Conservation (phyloP, 2,888 invertebrate species). For the Lumbricus terrestris region DNA sequence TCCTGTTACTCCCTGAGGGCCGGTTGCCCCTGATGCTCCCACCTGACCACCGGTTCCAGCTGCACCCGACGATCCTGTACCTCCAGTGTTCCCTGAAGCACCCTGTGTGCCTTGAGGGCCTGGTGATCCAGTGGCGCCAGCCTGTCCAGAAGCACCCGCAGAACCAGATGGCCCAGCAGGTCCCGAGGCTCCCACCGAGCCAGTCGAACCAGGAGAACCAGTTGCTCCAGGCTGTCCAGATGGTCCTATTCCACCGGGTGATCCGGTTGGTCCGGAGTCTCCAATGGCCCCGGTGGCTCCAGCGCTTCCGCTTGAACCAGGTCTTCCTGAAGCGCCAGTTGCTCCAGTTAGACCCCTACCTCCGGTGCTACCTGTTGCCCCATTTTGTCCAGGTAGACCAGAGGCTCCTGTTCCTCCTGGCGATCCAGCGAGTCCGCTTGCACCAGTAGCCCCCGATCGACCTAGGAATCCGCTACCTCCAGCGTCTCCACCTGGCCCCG, state of each 20-base stretch:
- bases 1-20: neutral
- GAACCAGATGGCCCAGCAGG: neutral
- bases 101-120: neutral
- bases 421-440: neutral
- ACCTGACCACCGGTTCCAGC: conserved; percentile 10
- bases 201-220: conserved; percentile 6
- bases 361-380: neutral
- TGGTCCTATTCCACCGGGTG: conserved; percentile 31
- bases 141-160: neutral
- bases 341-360: neutral
- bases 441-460: neutral
- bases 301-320: conserved; percentile 26
- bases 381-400: neutral
- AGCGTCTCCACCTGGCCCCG: neutral
- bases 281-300: neutral
- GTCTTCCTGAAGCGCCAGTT: neutral
- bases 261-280: conserved; percentile 23
- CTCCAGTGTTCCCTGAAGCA: neutral
- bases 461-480: neutral
- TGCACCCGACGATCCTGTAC: neutral
- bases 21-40: conserved; percentile 10
- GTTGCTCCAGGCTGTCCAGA: conserved; percentile 9
- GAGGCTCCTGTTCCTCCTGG: neutral
- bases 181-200: neutral
- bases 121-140: neutral